A percentile compares a stretch with the other conserved stretches of the same genome.
phyloP scores from a whole-genome alignment of 2,113 vertebrate species.

The Emydocephalus ijimae region DNA sequence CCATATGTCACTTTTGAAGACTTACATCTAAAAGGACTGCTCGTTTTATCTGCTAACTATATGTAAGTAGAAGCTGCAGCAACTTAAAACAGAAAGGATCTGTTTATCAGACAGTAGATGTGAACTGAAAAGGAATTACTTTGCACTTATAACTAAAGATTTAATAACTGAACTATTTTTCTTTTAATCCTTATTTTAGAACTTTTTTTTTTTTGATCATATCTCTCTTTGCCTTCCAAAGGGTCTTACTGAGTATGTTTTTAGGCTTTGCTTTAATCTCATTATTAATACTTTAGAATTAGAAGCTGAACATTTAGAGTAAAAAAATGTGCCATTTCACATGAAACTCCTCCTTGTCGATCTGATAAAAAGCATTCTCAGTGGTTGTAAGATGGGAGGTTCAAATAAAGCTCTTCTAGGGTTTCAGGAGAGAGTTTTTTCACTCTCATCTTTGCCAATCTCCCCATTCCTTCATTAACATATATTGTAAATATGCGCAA shows the following conservation, averaged over 20 bases:
- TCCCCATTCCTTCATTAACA: background rate
- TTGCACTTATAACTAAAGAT: constrained; percentile 39
- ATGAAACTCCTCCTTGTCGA: constrained; percentile 37
- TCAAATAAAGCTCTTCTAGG: constrained; percentile 7
- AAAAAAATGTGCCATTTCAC: background rate
- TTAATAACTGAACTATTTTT: background rate
- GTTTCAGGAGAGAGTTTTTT: background rate
- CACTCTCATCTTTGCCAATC: background rate
- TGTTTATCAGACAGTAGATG: constrained; percentile 34
- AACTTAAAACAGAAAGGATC: constrained; percentile 34
- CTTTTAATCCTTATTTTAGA: constrained; percentile 24
- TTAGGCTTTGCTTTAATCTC: background rate
- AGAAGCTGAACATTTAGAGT: constrained; percentile 14
- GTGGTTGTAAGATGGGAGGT: background rate
- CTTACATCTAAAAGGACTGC: constrained; percentile 29
- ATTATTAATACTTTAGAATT: constrained; percentile 12
- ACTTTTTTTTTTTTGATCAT: constrained; percentile 13
- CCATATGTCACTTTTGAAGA: constrained; percentile 21
- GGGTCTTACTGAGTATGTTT: background rate
- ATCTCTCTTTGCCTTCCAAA: constrained; percentile 2
- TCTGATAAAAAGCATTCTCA: constrained; percentile 2
- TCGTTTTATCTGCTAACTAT: constrained; percentile 3
- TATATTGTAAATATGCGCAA: background rate
- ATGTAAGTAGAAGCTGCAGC: constrained; percentile 36
- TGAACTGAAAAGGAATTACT: constrained; percentile 26